phyloP scores from a whole-genome alignment of 2,888 invertebrate species.

The Drosophila austrosaltans region DNA sequence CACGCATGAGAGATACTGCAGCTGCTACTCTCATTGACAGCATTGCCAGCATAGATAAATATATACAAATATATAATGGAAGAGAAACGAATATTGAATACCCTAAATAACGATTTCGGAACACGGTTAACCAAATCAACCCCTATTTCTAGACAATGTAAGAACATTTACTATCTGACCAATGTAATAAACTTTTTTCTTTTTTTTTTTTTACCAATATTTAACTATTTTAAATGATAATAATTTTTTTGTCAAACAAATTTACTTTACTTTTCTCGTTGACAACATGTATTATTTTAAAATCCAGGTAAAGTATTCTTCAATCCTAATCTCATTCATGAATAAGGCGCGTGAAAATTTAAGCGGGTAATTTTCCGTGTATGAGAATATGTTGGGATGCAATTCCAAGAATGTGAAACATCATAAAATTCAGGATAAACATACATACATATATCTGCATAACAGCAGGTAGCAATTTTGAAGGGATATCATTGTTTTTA shows the following conservation, averaged over 20 bases:
- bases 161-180: too few relatives aligned
- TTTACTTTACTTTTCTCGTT: too few relatives aligned
- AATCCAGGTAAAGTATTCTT: conserved; percentile 8
- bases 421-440: neutral
- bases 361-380: conserved; percentile 44
- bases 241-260: too few relatives aligned
- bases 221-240: too few relatives aligned
- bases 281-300: too few relatives aligned
- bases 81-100: neutral
- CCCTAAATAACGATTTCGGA: neutral
- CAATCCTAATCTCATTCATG: conserved; percentile 60
- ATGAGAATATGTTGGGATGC: neutral
- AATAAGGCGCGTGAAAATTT: conserved; percentile 31
- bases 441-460: neutral
- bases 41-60: conserved; percentile 53
- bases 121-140: too few relatives aligned
- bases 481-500: too few relatives aligned
- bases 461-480: too few relatives aligned
- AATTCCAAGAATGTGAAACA: neutral
- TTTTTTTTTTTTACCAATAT: too few relatives aligned
- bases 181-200: neutral
- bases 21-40: conserved; percentile 25
- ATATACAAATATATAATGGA: neutral
- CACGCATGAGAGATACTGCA: conserved; percentile 28
- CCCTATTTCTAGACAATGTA: too few relatives aligned